Evolutionary conservation across 1,140 invertebrate species (phyloP).

Genomic region (Aphis craccivora): DNA sequence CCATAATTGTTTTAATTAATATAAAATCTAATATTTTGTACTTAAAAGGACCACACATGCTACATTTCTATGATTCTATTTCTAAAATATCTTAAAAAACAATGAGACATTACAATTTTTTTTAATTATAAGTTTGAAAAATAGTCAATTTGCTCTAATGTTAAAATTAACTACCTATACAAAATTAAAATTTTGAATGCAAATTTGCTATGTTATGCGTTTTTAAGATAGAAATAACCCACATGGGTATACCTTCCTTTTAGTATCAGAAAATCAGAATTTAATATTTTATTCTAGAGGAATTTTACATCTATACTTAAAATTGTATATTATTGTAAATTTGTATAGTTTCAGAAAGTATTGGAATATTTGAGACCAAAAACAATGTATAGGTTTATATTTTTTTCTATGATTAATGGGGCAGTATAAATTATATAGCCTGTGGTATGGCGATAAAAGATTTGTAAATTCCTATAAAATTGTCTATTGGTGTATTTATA

Average conservation of each 20-base stretch:
- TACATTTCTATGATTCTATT: too few species aligned
- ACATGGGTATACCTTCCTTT: too few species aligned
- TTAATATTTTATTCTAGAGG: conserved; percentile 4
- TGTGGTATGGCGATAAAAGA: background rate
- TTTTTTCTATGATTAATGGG: background rate
- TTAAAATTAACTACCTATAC: too few species aligned
- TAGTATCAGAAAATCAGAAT: background rate
- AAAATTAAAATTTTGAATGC: too few species aligned
- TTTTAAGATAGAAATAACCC: too few species aligned
- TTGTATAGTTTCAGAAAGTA: background rate
- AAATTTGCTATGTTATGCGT: too few species aligned
- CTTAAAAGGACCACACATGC: background rate
- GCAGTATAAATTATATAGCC: too few species aligned
- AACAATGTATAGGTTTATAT: too few species aligned
- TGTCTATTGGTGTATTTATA: background rate
- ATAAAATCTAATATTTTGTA: background rate
- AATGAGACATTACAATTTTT: too few species aligned
- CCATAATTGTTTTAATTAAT: background rate
- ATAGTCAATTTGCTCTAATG: too few species aligned
- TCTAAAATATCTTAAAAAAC: too few species aligned
- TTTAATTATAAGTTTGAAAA: too few species aligned
- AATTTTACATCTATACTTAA: background rate
- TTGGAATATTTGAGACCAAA: background rate
- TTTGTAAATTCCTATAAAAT: background rate
- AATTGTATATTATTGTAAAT: background rate